These are phyloP conservation scores for Chrysolina haemoptera DNA, from an alignment of 2,888 invertebrate species.

Conservation along the genomic window DNA sequence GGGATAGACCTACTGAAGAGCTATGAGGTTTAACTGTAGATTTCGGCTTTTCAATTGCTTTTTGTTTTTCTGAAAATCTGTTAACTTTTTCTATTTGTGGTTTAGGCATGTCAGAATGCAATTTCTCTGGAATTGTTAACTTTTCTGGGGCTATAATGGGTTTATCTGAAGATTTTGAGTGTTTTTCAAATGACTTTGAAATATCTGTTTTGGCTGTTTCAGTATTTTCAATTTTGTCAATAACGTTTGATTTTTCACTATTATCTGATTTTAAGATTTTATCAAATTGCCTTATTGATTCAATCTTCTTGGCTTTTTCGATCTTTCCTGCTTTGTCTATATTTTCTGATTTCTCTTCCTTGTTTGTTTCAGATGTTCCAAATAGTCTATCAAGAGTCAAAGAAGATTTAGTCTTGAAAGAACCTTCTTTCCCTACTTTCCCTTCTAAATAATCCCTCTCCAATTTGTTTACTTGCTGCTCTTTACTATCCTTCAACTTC, in stretches of 20 bases:
- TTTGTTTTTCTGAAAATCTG: slow-evolving; percentile 30
- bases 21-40: background rate
- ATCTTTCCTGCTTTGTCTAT: slow-evolving; percentile 64
- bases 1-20: background rate
- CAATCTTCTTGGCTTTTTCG: slow-evolving; percentile 33
- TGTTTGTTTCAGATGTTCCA: slow-evolving; percentile 60
- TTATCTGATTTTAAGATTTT: slow-evolving; percentile 67
- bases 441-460: slow-evolving; percentile 69
- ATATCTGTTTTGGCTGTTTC: slow-evolving; percentile 53
- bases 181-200: slow-evolving; percentile 50
- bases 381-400: slow-evolving; percentile 74
- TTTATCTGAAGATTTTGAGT: slow-evolving; percentile 54
- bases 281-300: background rate
- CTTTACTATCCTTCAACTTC: slow-evolving; percentile 70
- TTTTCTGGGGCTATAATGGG: slow-evolving; percentile 52
- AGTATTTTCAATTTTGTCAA: slow-evolving; percentile 39
- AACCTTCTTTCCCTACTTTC: slow-evolving; percentile 61
- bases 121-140: slow-evolving; percentile 45
- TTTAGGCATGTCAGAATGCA: slow-evolving; percentile 31
- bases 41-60: slow-evolving; percentile 5
- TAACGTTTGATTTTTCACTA: slow-evolving; percentile 63
- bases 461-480: slow-evolving; percentile 58
- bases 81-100: slow-evolving; percentile 37
- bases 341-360: slow-evolving; percentile 68
- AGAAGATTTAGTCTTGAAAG: slow-evolving; percentile 61